phyloP scores from a whole-genome alignment of 2,113 vertebrate genomes.

The Periophthalmodon schlosseri region DNA sequence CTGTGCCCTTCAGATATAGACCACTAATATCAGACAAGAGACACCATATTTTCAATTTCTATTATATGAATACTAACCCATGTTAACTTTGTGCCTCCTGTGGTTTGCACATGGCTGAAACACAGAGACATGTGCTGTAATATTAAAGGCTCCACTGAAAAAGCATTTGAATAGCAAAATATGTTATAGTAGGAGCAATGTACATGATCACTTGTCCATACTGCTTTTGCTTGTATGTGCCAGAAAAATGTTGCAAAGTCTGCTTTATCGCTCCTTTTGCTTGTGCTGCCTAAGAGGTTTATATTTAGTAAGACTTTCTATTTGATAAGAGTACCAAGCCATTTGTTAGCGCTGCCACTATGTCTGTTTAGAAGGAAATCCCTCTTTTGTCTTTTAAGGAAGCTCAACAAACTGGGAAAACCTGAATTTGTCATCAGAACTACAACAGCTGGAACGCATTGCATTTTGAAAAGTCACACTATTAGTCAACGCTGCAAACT shows the following conservation, averaged over 20 bases:
- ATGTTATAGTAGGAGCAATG: background rate
- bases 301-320: conserved; percentile 59
- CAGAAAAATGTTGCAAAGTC: conserved; percentile 1
- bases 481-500: conserved; percentile 67
- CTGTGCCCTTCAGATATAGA: background rate
- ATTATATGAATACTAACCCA: too few relatives aligned
- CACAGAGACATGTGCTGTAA: too few relatives aligned
- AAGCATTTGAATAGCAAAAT: background rate
- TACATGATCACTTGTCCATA: background rate
- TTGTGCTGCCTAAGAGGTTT: conserved; percentile 42
- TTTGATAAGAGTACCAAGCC: conserved; percentile 57
- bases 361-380: conserved; percentile 78
- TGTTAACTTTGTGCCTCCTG: too few relatives aligned
- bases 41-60: background rate
- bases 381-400: conserved; percentile 80
- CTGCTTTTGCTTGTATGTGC: conserved; percentile 18
- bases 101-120: too few relatives aligned
- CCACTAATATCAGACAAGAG: background rate
- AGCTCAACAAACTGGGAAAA: conserved; percentile 69
- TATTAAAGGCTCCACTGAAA: background rate
- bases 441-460: conserved; percentile 73
- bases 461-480: conserved; percentile 55
- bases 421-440: conserved; percentile 74
- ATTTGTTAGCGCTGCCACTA: conserved; percentile 67
- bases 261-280: conserved; percentile 14